Evolutionary conservation across 2,888 invertebrate genomes (phyloP), one percentile per base, ranked within the genome.

Genomic region (Agelastica alni): DNA sequence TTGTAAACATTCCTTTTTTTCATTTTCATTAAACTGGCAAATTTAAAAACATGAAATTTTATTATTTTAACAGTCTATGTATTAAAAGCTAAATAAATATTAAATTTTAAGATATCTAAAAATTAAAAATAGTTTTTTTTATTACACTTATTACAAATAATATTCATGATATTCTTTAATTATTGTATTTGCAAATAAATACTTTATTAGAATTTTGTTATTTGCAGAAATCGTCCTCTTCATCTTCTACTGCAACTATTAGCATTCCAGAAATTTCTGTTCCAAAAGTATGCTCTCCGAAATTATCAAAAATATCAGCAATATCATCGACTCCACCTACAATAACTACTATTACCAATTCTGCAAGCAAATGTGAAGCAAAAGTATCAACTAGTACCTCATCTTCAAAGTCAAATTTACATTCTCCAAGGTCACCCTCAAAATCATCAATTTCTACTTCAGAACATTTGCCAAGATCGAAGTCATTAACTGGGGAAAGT

Each of bases 201-300:
- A n/a, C n/a, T n/a, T n/a, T n/a, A n/a, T n/a, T n/a, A n/a, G n/a
- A n/a, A n/a, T n/a, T 12, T 6, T 16, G 28, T 37, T 46, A 31
- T 57, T 49, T 62, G 39, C 45, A 61, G 61, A 60, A 58, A 53
- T 62, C 63, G 6, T 56, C 60, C 22, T 62, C 63, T 2, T 61
- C 66, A 18, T 61, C 62, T 5, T 10, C 22, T 31, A 12, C 37
- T 26, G 5, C 46, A 16, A 17, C 46, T 53, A 22, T 52, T 39
- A 54, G 55, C 61, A 32, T 61, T 60, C 28, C 58, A 42, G 65
- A 61, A 51, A 58, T 60, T 10, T 58, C 58, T 14, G 16, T 43
- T 9, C 14, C 45, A 6, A 68, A 65, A 60, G 51, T 66, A 44
- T 58, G 58, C 12, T 47, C 56, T 30, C 49, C 61, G 26, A 66